Base-by-base conservation (phyloP, 2,113 vertebrate species). In the Trinectes maculatus region DNA sequence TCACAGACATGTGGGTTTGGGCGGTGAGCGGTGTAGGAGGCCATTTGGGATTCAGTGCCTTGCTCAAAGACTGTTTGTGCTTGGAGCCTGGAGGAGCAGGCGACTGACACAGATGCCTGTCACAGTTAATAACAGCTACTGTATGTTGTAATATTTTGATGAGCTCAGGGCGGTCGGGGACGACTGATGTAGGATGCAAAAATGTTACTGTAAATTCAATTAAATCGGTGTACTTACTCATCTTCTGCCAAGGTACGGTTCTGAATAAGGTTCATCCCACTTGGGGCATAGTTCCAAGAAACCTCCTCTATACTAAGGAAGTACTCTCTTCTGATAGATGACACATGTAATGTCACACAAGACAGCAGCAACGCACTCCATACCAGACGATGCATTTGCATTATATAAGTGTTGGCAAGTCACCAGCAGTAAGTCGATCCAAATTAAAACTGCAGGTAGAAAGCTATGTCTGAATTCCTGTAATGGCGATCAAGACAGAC, bases 221-320 rank as follows among this genome's bases (percentile, higher is more conserved):
- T n/a, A n/a, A n/a, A n/a, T n/a, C n/a, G n/a, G 11, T 36, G 9
- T 54, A 88, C 87, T 82, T 36, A 91, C 89, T 80, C 52, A 42
- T 91, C 89, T 2, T 90, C 74, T 34, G 69, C 39, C 44, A 91
- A 34, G 1, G 83, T 65, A 9, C 43, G 43, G 61, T 90, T 89
- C 1, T 86, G 85, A 13, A 91, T 89, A 8, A 84, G 1, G 54
- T 90, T 92, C 49, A 74, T 88, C 16, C 83, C 89, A 52, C 43
- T 79, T 1, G 89, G 88, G 10, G 79, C 84, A 1, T 89, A 90
- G 47, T 90, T 85, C 89, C 89, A 91, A 18, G 57, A 24, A 5
- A 84, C 55, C 34, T 94, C 93, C 7, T 92, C 90, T 63, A 94
- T 93, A 44, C 61, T 89, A 19, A 94, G 9, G 49, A 92, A 93